Percentiles rank a stretch among this genome's conserved stretches.
These are phyloP conservation scores for Anseranas semipalmata DNA, from an alignment of 2,113 vertebrate genomes.

Conservation along the genomic window DNA sequence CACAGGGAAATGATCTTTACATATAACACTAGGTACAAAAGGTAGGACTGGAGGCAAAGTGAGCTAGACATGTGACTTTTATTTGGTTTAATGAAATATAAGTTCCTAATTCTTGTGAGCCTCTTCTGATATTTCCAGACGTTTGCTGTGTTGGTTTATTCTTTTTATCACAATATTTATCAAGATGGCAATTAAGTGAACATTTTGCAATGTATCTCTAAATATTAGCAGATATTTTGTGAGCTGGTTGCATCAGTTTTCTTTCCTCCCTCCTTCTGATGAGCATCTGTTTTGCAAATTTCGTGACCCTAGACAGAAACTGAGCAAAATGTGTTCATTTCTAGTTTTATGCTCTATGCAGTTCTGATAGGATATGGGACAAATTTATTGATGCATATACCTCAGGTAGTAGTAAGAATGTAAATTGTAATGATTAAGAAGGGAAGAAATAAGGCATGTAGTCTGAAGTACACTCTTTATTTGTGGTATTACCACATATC, in stretches of 20 bases:
- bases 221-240: not conserved
- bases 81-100: not conserved
- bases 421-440: not conserved
- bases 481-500: not conserved
- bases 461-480: not conserved
- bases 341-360: not conserved
- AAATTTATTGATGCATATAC: not conserved
- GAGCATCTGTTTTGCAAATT: not conserved
- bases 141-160: not conserved
- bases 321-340: not conserved
- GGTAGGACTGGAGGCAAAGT: fast-evolving
- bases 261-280: not conserved
- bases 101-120: not conserved
- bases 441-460: not conserved
- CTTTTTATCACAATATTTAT: not conserved
- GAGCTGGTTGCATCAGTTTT: not conserved
- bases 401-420: not conserved
- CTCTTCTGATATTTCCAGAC: not conserved
- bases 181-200: not conserved
- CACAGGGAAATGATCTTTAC: not conserved
- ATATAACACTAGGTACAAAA: not conserved
- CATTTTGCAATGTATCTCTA: not conserved
- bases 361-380: not conserved
- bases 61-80: fast-evolving
- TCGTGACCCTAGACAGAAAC: not conserved